phyloP scores from a whole-genome alignment of 1,140 invertebrate genomes.

The Heterodera carotae region DNA sequence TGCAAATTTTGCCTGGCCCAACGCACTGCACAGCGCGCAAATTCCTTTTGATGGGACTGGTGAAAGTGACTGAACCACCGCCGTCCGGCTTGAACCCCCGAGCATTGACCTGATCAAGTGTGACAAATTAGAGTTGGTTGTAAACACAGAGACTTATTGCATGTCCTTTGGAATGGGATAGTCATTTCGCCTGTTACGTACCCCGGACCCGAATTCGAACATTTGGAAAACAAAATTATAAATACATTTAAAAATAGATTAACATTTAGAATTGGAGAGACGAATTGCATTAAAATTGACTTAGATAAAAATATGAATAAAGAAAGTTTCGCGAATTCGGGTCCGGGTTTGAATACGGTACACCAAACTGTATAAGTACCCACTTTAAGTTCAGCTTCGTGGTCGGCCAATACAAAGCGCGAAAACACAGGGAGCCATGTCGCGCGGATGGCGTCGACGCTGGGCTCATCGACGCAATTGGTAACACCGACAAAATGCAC shows the following conservation, averaged over 20 bases:
- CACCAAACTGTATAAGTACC: too few species aligned
- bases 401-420: slow-evolving; percentile 81
- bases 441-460: slow-evolving; percentile 60
- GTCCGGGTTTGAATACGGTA: too few species aligned
- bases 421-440: slow-evolving; percentile 64
- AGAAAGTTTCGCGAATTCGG: too few species aligned
- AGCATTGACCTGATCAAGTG: slow-evolving; percentile 71
- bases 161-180: too few species aligned
- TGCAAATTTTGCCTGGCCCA: slow-evolving; percentile 87
- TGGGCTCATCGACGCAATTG: slow-evolving; percentile 72
- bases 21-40: slow-evolving; percentile 71
- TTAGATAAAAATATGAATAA: slow-evolving; percentile 7
- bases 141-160: too few species aligned
- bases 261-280: too few species aligned
- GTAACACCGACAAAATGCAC: slow-evolving; percentile 84
- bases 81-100: slow-evolving; percentile 83
- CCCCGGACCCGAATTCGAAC: too few species aligned
- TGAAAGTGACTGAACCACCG: slow-evolving; percentile 85
- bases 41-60: slow-evolving; percentile 77
- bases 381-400: slow-evolving; percentile 83
- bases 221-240: too few species aligned
- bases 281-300: too few species aligned
- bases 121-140: too few species aligned
- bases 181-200: too few species aligned
- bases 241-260: too few species aligned